phyloP scores from a whole-genome alignment of 2,888 invertebrate genomes.

The Tubulanus polymorphus region DNA sequence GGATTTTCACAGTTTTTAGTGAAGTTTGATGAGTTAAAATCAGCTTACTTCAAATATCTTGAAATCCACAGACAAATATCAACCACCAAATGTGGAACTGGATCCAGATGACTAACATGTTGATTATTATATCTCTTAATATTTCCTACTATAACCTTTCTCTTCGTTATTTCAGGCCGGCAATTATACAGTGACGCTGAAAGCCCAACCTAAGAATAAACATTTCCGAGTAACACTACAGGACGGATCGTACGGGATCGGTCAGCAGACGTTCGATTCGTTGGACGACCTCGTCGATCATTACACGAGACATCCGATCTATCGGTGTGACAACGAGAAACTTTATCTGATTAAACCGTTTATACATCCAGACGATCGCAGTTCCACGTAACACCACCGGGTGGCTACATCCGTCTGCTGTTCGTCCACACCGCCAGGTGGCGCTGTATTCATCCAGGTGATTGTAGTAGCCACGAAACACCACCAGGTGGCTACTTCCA shows the following conservation, averaged over 20 bases:
- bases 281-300: conserved; percentile 96
- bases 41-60: background rate
- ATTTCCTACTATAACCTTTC: background rate
- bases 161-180: conserved; percentile 71
- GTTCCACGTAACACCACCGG: too few relatives aligned
- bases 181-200: conserved; percentile 95
- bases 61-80: background rate
- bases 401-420: too few relatives aligned
- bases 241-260: conserved; percentile 85
- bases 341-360: conserved; percentile 92
- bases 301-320: conserved; percentile 98
- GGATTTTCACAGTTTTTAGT: too few relatives aligned
- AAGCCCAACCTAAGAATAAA: conserved; percentile 96
- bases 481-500: too few relatives aligned
- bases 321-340: conserved; percentile 83
- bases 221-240: conserved; percentile 95
- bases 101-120: conserved; percentile 5
- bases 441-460: too few relatives aligned
- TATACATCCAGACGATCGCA: conserved; percentile 36
- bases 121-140: background rate
- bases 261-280: conserved; percentile 93
- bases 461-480: too few relatives aligned
- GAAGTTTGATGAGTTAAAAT: background rate
- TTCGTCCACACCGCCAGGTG: too few relatives aligned
- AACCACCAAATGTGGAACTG: conserved; percentile 4